Percentiles rank a stretch among this genome's conserved stretches.
phyloP scores from a whole-genome alignment of 1,140 invertebrate genomes.

The Glossosoma conforme region DNA sequence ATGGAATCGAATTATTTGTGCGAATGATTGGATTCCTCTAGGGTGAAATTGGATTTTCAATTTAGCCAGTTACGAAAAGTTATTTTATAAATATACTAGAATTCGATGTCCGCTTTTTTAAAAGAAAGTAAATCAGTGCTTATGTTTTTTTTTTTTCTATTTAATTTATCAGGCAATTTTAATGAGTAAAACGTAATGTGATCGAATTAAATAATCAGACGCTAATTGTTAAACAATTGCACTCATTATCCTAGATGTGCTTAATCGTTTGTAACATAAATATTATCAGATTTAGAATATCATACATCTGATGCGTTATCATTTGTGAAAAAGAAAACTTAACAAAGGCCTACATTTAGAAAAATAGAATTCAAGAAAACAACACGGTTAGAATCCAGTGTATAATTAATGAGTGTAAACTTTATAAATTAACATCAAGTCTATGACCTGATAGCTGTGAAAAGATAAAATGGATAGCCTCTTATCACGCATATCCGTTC shows the following conservation, averaged over 20 bases:
- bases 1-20: slow-evolving; percentile 31
- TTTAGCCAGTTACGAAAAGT: slow-evolving; percentile 18
- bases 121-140: not conserved
- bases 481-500: slow-evolving; percentile 24
- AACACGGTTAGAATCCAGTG: slow-evolving; percentile 19
- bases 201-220: no score
- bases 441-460: slow-evolving; percentile 28
- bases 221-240: no score
- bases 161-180: slow-evolving; percentile 3
- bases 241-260: no score
- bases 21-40: slow-evolving; percentile 30
- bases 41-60: slow-evolving; percentile 31
- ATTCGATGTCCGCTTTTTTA: not conserved
- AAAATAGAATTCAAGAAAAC: slow-evolving; percentile 20
- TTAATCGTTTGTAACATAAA: no score
- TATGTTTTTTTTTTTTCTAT: slow-evolving; percentile 1
- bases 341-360: no score
- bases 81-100: slow-evolving; percentile 12
- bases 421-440: slow-evolving; percentile 30
- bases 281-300: no score
- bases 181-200: no score
- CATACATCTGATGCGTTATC: no score
- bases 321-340: no score
- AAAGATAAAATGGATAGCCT: slow-evolving; percentile 25
- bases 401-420: slow-evolving; percentile 29